A percentile compares a stretch with the other conserved stretches of the same genome.
Evolutionary conservation across 1,140 invertebrate genomes (phyloP).

Genomic region (Pogonomyrmex californicus): DNA sequence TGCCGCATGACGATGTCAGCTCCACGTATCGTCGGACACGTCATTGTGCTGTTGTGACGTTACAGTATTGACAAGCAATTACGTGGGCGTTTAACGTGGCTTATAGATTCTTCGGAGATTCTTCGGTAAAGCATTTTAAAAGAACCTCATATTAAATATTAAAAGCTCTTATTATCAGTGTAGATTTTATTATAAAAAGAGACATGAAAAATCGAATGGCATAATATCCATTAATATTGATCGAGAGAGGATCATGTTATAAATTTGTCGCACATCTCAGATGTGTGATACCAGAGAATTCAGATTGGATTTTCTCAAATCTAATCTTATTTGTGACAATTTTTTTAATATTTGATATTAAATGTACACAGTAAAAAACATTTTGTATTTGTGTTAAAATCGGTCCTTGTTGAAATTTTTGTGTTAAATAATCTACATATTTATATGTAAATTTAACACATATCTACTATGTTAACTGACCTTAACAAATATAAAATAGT

Average conservation of each 20-base stretch:
- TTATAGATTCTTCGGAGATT: conserved; percentile 49
- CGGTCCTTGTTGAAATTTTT: too few relatives aligned
- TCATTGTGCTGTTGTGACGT: conserved; percentile 52
- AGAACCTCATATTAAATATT: conserved; percentile 31
- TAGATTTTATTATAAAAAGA: neutral
- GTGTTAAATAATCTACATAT: too few relatives aligned
- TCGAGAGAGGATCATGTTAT: neutral
- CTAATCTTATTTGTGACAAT: neutral
- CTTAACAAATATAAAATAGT: too few relatives aligned
- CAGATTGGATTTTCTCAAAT: neutral
- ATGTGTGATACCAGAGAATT: neutral
- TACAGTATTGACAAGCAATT: conserved; percentile 63
- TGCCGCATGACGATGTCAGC: conserved; percentile 50
- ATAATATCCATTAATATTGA: neutral
- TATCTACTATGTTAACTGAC: too few relatives aligned
- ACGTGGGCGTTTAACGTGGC: conserved; percentile 50
- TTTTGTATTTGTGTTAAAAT: neutral
- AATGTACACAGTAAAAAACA: neutral
- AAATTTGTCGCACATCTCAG: neutral
- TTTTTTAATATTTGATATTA: neutral
- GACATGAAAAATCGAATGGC: neutral
- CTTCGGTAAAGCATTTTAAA: conserved; percentile 23
- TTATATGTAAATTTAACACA: too few relatives aligned
- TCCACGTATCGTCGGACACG: conserved; percentile 35
- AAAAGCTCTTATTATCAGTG: conserved; percentile 3